phyloP scores from a whole-genome alignment of 2,888 invertebrate species.

The Leptinotarsa juncta region DNA sequence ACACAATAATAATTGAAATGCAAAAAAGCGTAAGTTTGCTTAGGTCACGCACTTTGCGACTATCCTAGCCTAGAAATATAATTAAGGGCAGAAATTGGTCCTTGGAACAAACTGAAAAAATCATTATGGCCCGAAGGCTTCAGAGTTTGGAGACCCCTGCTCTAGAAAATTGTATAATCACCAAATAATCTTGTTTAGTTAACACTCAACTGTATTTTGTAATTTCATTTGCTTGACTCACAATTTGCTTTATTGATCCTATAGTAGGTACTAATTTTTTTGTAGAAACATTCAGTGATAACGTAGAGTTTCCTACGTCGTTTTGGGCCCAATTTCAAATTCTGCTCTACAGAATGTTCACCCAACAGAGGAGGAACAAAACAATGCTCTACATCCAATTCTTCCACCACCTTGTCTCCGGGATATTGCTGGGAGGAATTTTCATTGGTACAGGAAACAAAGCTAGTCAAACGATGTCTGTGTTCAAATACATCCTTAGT shows the following conservation, averaged over 20 bases:
- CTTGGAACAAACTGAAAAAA: too few species aligned
- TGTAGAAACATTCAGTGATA: slow-evolving; percentile 46
- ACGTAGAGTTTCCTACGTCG: slow-evolving; percentile 67
- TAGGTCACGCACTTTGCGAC: too few species aligned
- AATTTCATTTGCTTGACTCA: too few species aligned
- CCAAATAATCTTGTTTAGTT: too few species aligned
- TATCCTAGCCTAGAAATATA: too few species aligned
- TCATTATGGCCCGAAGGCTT: too few species aligned
- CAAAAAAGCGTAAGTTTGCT: too few species aligned
- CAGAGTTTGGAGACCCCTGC: too few species aligned
- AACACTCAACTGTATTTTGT: too few species aligned
- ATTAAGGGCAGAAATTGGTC: too few species aligned
- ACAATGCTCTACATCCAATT: slow-evolving; percentile 70
- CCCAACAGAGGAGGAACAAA: slow-evolving; percentile 70
- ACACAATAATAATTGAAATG: too few species aligned
- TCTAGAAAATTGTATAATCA: too few species aligned
- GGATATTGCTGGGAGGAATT: slow-evolving; percentile 69
- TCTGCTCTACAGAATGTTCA: slow-evolving; percentile 68
- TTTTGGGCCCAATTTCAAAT: slow-evolving; percentile 70
- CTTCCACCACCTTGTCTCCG: slow-evolving; percentile 69
- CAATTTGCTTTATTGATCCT: not conserved
- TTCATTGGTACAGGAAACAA: slow-evolving; percentile 72
- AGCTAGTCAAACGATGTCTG: slow-evolving; percentile 68
- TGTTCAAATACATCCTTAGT: slow-evolving; percentile 73
- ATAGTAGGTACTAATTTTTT: slow-evolving; percentile 15